Percentiles rank a stretch among this genome's conserved stretches.
These are phyloP conservation scores for Cuculus canorus DNA, from an alignment of 2,797 vertebrate genomes.

Conservation along the genomic window DNA sequence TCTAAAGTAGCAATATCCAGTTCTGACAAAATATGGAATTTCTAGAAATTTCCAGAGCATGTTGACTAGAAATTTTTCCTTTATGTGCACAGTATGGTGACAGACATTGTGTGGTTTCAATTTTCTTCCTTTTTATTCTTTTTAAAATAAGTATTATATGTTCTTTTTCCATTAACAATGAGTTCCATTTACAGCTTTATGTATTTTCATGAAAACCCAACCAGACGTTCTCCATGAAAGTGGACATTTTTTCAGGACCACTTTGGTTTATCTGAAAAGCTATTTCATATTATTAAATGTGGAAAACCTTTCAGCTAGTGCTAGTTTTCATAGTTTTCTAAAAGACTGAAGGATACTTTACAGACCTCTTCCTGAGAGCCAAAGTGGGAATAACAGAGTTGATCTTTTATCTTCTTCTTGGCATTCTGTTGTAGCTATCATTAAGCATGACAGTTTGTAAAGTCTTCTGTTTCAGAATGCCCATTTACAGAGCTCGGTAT, in stretches of 20 bases:
- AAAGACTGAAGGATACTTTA: slow-evolving; percentile 33
- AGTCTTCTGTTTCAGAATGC: slow-evolving; percentile 51
- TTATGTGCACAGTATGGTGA: not conserved
- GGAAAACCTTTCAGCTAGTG: slow-evolving; percentile 16
- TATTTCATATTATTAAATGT: not conserved
- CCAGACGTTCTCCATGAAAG: not conserved
- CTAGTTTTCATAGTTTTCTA: slow-evolving; percentile 27
- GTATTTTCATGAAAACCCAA: not conserved
- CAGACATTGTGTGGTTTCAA: not conserved
- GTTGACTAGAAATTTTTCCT: not conserved
- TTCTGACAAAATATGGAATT: not conserved
- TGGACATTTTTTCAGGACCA: not conserved
- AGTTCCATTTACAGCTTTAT: not conserved
- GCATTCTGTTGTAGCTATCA: slow-evolving; percentile 52
- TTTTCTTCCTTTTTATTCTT: not conserved
- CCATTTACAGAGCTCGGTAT: slow-evolving; percentile 22
- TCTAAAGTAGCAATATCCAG: not conserved
- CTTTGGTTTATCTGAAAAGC: slow-evolving; percentile 11
- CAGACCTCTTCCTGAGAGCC: slow-evolving; percentile 25
- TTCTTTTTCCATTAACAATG: not conserved
- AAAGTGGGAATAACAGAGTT: slow-evolving; percentile 38
- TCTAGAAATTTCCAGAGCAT: not conserved
- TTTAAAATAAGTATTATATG: not conserved
- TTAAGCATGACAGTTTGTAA: slow-evolving; percentile 58
- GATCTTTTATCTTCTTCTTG: slow-evolving; percentile 61